Base-by-base conservation (phyloP, 2,888 invertebrate genomes). In the Tipula confusa region DNA sequence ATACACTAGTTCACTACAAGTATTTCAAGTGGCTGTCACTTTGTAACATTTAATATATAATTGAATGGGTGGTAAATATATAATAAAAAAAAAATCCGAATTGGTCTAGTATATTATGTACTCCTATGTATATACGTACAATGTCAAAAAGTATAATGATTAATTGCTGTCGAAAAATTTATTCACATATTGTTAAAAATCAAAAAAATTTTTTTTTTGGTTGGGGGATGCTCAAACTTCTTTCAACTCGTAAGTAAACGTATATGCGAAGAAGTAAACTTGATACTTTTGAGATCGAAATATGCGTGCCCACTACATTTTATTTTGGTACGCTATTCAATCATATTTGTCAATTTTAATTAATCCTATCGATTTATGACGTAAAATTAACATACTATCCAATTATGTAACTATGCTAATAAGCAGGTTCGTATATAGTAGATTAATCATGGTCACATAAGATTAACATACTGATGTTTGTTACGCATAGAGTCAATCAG, bases 341-440 rank as follows among this genome's bases (percentile, higher is more conserved):
- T 64, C 64, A 64, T 24, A 64, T 64, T 64, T 64, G 64, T 64
- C 64, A 64, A 24, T 64, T 64, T 64, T 24, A 64, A 64, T 64
- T 18, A 24, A 64, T 64, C 18, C 24, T 11, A 43, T n/a, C n/a
- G n/a, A n/a, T n/a, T n/a, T n/a, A n/a, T n/a, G n/a, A n/a, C n/a
- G n/a, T n/a, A n/a, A n/a, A n/a, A n/a, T n/a, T n/a, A n/a, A n/a
- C n/a, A n/a, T n/a, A n/a, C n/a, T n/a, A n/a, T n/a, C n/a, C n/a
- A n/a, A n/a, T n/a, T n/a, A n/a, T n/a, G n/a, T n/a, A n/a, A n/a
- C n/a, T n/a, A n/a, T n/a, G n/a, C n/a, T n/a, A n/a, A n/a, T n/a
- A n/a, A n/a, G n/a, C n/a, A n/a, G n/a, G n/a, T n/a, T n/a, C n/a
- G n/a, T n/a, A n/a, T n/a, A n/a, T n/a, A n/a, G n/a, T n/a, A n/a